These are phyloP conservation scores for Plecotus auritus DNA, from an alignment of 2,113 vertebrate species.

Conservation along the genomic window DNA sequence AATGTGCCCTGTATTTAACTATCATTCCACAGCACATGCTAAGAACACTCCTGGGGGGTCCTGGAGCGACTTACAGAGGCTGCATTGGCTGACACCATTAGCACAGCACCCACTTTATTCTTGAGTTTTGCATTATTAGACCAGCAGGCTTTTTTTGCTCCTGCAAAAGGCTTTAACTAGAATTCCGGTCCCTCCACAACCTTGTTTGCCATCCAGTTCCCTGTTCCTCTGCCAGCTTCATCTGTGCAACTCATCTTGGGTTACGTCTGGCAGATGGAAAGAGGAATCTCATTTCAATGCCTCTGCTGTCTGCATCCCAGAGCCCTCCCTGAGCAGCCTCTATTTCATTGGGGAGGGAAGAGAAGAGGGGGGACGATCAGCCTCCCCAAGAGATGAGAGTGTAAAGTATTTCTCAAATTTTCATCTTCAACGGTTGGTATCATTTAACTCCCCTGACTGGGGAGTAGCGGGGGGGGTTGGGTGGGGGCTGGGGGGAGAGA, in stretches of 20 bases:
- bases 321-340: background rate
- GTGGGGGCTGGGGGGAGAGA: background rate
- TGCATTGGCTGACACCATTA: background rate
- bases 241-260: slow-evolving; percentile 28
- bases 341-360: background rate
- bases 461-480: too few relatives aligned
- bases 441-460: slow-evolving; percentile 42
- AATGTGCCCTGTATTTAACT: background rate
- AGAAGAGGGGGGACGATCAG: background rate
- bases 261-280: slow-evolving; percentile 58
- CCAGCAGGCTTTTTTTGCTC: background rate
- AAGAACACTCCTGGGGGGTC: background rate
- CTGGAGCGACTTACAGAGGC: background rate
- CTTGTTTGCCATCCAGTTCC: background rate
- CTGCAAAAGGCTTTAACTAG: background rate
- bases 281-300: slow-evolving; percentile 53
- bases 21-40: background rate
- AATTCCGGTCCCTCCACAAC: background rate
- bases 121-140: background rate
- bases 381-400: slow-evolving; percentile 39
- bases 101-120: background rate
- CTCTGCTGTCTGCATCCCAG: background rate
- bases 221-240: slow-evolving; percentile 32
- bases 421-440: slow-evolving; percentile 48
- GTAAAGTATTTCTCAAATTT: slow-evolving; percentile 68